Evolutionary conservation across 2,888 invertebrate genomes (phyloP).

Genomic region (Gymnosoma rotundatum): DNA sequence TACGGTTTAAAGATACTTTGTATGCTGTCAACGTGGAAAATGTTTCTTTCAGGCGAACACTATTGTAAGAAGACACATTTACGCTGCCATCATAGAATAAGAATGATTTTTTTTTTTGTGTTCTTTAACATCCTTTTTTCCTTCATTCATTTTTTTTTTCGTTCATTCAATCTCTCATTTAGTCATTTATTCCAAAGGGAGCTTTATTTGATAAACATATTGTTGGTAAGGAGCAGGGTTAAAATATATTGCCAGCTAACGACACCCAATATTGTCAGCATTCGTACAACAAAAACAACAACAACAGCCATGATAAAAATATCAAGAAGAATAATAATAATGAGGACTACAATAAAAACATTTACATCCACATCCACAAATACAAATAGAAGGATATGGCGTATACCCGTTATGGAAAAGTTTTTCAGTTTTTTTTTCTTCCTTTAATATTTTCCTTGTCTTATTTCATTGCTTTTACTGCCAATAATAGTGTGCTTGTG

Average conservation of each 20-base stretch:
- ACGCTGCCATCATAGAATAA: slow-evolving; percentile 44
- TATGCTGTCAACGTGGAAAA: slow-evolving; percentile 80
- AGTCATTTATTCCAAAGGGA: slow-evolving; percentile 49
- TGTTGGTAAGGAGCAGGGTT: neutral
- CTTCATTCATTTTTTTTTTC: slow-evolving; percentile 42
- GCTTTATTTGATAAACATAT: slow-evolving; percentile 5
- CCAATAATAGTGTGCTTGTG: neutral
- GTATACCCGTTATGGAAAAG: slow-evolving; percentile 58
- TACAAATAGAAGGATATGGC: slow-evolving; percentile 58
- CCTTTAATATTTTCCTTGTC: no score
- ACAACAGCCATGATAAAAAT: slow-evolving; percentile 36
- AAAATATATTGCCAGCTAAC: slow-evolving; percentile 39
- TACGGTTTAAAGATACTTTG: slow-evolving; percentile 81
- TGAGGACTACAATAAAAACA: slow-evolving; percentile 55
- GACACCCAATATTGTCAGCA: slow-evolving; percentile 48
- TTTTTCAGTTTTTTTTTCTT: neutral
- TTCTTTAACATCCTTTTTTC: slow-evolving; percentile 1
- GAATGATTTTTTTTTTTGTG: slow-evolving; percentile 15
- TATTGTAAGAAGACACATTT: slow-evolving; percentile 63
- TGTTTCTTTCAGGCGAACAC: slow-evolving; percentile 71
- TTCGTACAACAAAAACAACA: slow-evolving; percentile 21
- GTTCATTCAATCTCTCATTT: slow-evolving; percentile 43
- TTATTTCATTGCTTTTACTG: no score
- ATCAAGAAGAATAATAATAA: slow-evolving; percentile 51
- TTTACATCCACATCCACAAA: slow-evolving; percentile 18